phyloP scores from a whole-genome alignment of 53 echinoderm and acorn worm species.

The Mesocentrotus franciscanus region DNA sequence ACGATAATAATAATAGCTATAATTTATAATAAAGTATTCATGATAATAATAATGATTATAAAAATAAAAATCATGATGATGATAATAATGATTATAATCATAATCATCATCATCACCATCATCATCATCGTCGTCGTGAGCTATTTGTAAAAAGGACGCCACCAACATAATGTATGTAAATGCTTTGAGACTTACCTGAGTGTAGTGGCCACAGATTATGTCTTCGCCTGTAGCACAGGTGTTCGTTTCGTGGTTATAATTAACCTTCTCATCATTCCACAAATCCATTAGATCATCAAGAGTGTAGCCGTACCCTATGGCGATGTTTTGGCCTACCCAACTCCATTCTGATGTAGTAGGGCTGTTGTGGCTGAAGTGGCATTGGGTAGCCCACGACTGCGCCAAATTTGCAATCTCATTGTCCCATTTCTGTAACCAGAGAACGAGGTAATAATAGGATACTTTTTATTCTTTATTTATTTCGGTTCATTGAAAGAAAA shows the following conservation, averaged over 20 bases:
- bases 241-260: slow-evolving; percentile 16
- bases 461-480: no score
- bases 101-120: no score
- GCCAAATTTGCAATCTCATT: not conserved
- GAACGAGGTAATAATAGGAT: no score
- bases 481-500: no score
- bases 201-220: slow-evolving; percentile 26
- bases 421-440: not conserved
- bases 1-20: no score
- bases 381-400: slow-evolving; percentile 32
- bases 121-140: not conserved
- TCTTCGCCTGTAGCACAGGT: not conserved
- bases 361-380: not conserved
- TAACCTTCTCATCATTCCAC: not conserved
- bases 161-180: no score
- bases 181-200: no score
- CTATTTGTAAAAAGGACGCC: no score
- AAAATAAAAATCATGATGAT: no score
- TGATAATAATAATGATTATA: no score
- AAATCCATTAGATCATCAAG: not conserved
- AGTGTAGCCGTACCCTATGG: not conserved
- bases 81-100: no score
- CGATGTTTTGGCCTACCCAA: slow-evolving; percentile 1
- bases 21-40: no score
- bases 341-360: not conserved